Percentiles rank a stretch among this genome's conserved stretches.
Evolutionary conservation across 2,797 vertebrate species (phyloP).

Genomic region (Poeciliopsis infans): DNA sequence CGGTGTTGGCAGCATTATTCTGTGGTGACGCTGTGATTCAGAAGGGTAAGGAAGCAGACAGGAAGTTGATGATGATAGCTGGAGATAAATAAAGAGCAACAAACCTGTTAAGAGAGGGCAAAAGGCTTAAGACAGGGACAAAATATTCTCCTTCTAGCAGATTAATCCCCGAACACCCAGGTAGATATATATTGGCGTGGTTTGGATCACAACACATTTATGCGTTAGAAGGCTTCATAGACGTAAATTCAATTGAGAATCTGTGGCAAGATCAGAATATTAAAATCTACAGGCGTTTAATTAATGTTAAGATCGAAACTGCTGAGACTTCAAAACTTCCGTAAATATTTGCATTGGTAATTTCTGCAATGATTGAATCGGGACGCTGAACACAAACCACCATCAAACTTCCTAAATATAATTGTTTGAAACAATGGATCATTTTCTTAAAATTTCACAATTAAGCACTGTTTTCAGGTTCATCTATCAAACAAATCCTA

Average conservation of each 20-base stretch:
- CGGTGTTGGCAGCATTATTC: neutral
- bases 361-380: neutral
- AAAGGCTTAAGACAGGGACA: neutral
- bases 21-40: neutral
- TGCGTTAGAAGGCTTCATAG: neutral
- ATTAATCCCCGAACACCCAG: neutral
- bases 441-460: neutral
- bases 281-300: no score
- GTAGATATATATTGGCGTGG: neutral
- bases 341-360: neutral
- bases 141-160: neutral
- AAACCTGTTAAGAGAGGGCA: neutral
- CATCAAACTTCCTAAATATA: neutral
- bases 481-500: neutral
- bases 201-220: neutral
- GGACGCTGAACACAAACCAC: neutral
- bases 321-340: no score
- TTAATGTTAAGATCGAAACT: no score
- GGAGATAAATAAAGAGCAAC: neutral
- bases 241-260: no score
- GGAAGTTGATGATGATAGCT: neutral
- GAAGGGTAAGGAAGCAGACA: neutral
- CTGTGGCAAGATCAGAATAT: no score
- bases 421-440: neutral
- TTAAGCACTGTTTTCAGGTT: neutral